Evolutionary conservation across 2,888 invertebrate species (phyloP).

Genomic region (Erannis defoliaria): DNA sequence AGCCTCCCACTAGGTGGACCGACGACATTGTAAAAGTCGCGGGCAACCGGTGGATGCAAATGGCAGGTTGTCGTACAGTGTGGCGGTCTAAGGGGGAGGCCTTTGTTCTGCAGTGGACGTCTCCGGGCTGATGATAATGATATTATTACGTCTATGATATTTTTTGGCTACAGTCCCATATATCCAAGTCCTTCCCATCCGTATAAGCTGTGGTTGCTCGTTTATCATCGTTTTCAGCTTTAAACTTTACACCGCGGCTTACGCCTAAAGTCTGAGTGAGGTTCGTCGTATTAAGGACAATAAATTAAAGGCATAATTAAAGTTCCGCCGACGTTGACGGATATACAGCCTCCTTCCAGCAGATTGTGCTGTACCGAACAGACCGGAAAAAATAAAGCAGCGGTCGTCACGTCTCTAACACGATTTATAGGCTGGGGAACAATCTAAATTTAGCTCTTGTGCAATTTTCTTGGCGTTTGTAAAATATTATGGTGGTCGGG

Average conservation of each 20-base stretch:
- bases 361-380: constrained; percentile 62
- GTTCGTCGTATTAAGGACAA: constrained; percentile 54
- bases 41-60: no score
- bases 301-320: constrained; percentile 79
- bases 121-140: no score
- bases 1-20: no score
- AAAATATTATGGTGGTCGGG: constrained; percentile 14
- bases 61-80: no score
- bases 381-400: constrained; percentile 68
- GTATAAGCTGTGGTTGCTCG: constrained; percentile 2
- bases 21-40: no score
- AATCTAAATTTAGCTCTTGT: constrained; percentile 45
- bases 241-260: constrained; percentile 2
- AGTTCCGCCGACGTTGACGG: constrained; percentile 80
- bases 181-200: neutral
- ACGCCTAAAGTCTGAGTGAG: constrained; percentile 12
- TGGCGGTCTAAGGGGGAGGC: no score
- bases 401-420: constrained; percentile 51
- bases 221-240: constrained; percentile 11
- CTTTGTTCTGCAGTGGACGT: no score
- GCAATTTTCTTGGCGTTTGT: constrained; percentile 34
- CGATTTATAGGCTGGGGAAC: constrained; percentile 53
- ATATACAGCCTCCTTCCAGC: constrained; percentile 74
- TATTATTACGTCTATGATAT: no score
- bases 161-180: no score